A percentile compares a stretch with the other conserved stretches of the same genome.
Evolutionary conservation across 2,113 vertebrate genomes (phyloP).

Genomic region (Paedocypris sp.): DNA sequence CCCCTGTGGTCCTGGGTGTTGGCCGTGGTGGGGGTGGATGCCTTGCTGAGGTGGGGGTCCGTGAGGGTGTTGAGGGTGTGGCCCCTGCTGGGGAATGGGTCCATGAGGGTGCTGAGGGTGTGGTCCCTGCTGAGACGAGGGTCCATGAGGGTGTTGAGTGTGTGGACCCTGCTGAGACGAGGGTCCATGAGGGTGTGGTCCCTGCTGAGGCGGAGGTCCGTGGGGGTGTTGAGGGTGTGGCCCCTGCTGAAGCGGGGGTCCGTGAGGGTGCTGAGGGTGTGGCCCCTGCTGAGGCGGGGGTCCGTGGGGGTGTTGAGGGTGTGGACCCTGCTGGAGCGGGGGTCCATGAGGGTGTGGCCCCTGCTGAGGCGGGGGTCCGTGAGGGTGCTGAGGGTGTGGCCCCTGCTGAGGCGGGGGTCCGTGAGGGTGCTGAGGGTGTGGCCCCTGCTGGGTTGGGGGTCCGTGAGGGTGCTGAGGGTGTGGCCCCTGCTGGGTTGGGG

Average conservation of each 20-base stretch:
- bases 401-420: slow-evolving; percentile 43
- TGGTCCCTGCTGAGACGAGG: slow-evolving; percentile 33
- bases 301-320: slow-evolving; percentile 28
- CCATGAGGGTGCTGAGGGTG: slow-evolving; percentile 22
- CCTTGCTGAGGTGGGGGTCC: slow-evolving; percentile 13
- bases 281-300: slow-evolving; percentile 25
- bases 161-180: too few relatives aligned
- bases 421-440: slow-evolving; percentile 55
- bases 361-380: slow-evolving; percentile 47
- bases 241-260: slow-evolving; percentile 22
- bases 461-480: slow-evolving; percentile 49
- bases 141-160: slow-evolving; percentile 44
- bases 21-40: slow-evolving; percentile 67
- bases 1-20: slow-evolving; percentile 71
- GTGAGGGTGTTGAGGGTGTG: slow-evolving; percentile 44
- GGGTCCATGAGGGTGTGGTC: slow-evolving; percentile 60
- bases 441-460: slow-evolving; percentile 47
- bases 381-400: slow-evolving; percentile 31
- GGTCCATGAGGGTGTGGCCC: slow-evolving; percentile 27
- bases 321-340: slow-evolving; percentile 37
- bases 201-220: slow-evolving; percentile 45
- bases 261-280: slow-evolving; percentile 44
- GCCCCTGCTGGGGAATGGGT: slow-evolving; percentile 8
- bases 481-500: too few relatives aligned
- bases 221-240: slow-evolving; percentile 47